These are phyloP conservation scores for Philypnodon macrostomus DNA, from an alignment of 2,797 vertebrate genomes.

Conservation along the genomic window DNA sequence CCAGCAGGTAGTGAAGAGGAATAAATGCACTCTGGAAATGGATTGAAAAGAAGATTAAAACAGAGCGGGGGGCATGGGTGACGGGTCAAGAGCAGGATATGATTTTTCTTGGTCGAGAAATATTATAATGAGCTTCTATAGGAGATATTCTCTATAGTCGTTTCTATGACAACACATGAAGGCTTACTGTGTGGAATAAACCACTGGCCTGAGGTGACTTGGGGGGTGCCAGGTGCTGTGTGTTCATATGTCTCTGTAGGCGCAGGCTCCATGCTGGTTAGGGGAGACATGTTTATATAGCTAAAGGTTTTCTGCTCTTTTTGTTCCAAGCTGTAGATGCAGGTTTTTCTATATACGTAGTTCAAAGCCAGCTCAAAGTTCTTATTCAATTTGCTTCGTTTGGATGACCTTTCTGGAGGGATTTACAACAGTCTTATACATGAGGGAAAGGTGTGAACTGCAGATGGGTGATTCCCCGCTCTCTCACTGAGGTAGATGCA, in stretches of 20 bases:
- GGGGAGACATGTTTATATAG: slow-evolving; percentile 15
- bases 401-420: neutral
- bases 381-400: too few species aligned
- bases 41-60: slow-evolving; percentile 9
- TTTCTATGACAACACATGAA: slow-evolving; percentile 84
- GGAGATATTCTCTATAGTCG: slow-evolving; percentile 71
- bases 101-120: slow-evolving; percentile 47
- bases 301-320: neutral
- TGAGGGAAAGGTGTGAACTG: slow-evolving; percentile 14
- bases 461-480: slow-evolving; percentile 52
- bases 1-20: slow-evolving; percentile 7
- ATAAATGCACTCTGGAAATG: slow-evolving; percentile 1
- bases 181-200: slow-evolving; percentile 71
- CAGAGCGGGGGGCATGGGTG: slow-evolving; percentile 1
- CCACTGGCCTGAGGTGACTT: slow-evolving; percentile 62
- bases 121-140: slow-evolving; percentile 70
- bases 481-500: slow-evolving; percentile 40
- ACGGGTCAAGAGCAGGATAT: slow-evolving; percentile 26
- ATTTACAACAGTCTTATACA: neutral
- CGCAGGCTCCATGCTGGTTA: slow-evolving; percentile 15
- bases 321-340: neutral
- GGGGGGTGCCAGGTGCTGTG: slow-evolving; percentile 56
- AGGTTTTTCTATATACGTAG: too few species aligned
- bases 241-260: slow-evolving; percentile 33
- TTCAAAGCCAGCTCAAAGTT: too few species aligned